phyloP scores from a whole-genome alignment of 1,140 invertebrate genomes.

The Thaumatotibia leucotreta region DNA sequence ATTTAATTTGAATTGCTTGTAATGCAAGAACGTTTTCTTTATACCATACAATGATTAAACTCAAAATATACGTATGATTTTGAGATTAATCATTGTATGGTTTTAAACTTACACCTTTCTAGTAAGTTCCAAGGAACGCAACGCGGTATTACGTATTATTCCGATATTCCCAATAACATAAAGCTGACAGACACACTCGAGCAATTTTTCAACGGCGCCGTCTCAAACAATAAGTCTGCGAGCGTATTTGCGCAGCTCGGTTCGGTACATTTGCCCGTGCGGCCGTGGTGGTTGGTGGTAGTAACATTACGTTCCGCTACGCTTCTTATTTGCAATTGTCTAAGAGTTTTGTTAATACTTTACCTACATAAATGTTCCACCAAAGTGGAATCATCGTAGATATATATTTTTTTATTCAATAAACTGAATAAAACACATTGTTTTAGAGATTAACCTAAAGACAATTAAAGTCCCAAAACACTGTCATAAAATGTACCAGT shows the following conservation, averaged over 20 bases:
- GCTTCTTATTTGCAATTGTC: conserved; percentile 61
- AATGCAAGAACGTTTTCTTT: too few relatives aligned
- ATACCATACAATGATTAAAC: too few relatives aligned
- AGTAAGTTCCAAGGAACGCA: not conserved
- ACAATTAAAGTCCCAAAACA: not conserved
- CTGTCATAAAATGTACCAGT: not conserved
- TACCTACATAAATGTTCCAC: too few relatives aligned
- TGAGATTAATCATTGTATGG: not conserved
- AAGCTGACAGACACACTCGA: not conserved
- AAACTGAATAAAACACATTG: too few relatives aligned
- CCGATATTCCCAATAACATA: not conserved
- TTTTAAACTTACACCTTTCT: not conserved
- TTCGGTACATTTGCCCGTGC: conserved; percentile 62
- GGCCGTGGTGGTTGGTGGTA: too few relatives aligned
- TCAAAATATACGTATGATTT: too few relatives aligned
- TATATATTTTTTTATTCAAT: too few relatives aligned
- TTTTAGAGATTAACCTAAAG: not conserved
- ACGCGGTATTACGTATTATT: not conserved
- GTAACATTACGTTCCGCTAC: conserved; percentile 36
- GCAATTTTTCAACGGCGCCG: conserved; percentile 50
- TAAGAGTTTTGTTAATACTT: conserved; percentile 57
- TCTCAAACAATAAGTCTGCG: conserved; percentile 60
- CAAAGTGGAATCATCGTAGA: too few relatives aligned
- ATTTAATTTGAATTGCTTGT: too few relatives aligned
- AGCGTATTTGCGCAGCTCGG: conserved; percentile 57